Evolutionary conservation across 2,888 invertebrate genomes (phyloP), one percentile per base, ranked within the genome.

Genomic region (Rhorus exstirpatorius): DNA sequence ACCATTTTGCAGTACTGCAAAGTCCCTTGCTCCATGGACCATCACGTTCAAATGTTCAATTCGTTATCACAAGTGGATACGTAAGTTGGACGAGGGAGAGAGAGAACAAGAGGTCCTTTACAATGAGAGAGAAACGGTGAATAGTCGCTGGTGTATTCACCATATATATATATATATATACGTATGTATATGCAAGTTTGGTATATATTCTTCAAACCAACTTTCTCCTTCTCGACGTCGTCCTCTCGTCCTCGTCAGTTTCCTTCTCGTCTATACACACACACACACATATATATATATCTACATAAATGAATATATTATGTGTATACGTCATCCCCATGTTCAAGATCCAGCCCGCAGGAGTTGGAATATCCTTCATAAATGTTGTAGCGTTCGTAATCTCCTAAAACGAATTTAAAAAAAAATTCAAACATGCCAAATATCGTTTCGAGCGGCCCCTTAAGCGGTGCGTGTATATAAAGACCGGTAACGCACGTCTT

Each of bases 141-240:
- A 76, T 67, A 76, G 58, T 81, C 61, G 21, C 12, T 51, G 53
- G 67, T 46, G 53, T 35, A 12, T 51, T 24, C 38, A n/a, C 65
- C 51, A 65, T 44, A 71, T 61, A 19, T 65, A 10, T 46, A 60
- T 67, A 44, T 78, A 38, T 65, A 46, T 55, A 19, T 14, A 74
- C 21, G 46, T 72, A 8, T 19, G 24, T 51, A 49, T 61, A 78
- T 55, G 67, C 58, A 46, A 68, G 63, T 49, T 46, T 26, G 10
- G 65, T 46, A 21, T 51, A 58, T 60, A 67, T 24, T 26, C 41
- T 63, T 53, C 55, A n/a, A 71, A 44, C 21, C 38, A 84, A 85
- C 85, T 85, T 85, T 85, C 84, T 83, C 85, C 84, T 85, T 41
- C 72, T 72, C 81, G 77, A 53, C 71, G 72, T 67, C 60, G 72